Evolutionary conservation across 2,797 vertebrate genomes (phyloP).

Genomic region (Gadopsis marmoratus): DNA sequence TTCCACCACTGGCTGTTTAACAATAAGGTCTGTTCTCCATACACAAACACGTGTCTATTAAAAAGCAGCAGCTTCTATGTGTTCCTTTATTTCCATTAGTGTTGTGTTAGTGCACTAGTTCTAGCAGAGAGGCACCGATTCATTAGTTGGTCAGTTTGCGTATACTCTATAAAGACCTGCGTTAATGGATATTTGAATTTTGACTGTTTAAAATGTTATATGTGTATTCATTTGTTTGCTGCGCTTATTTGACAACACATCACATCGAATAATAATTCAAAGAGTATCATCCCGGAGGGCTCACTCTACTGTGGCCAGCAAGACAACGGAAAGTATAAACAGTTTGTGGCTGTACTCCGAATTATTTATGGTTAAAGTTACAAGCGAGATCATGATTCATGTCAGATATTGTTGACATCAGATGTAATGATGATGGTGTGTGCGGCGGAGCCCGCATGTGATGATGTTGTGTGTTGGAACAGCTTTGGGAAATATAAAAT

Average conservation of each 20-base stretch:
- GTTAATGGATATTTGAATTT: background rate
- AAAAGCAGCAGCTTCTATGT: background rate
- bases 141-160: background rate
- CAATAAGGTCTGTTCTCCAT: slow-evolving; percentile 2
- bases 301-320: background rate
- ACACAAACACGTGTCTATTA: background rate
- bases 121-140: background rate
- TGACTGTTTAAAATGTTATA: background rate
- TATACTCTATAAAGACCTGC: background rate
- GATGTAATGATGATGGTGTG: slow-evolving; percentile 43
- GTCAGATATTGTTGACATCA: slow-evolving; percentile 43
- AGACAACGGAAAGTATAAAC: slow-evolving; percentile 6
- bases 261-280: background rate
- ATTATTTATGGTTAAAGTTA: slow-evolving; percentile 49
- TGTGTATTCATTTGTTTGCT: background rate
- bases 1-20: background rate
- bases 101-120: background rate
- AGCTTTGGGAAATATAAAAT: slow-evolving; percentile 59
- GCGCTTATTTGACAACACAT: background rate
- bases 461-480: slow-evolving; percentile 64
- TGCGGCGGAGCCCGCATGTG: slow-evolving; percentile 58
- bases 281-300: slow-evolving; percentile 2
- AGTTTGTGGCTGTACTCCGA: slow-evolving; percentile 12
- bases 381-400: slow-evolving; percentile 34
- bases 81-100: background rate